Conservation (phyloP, 2,888 invertebrate genomes). For the Mantis religiosa region DNA sequence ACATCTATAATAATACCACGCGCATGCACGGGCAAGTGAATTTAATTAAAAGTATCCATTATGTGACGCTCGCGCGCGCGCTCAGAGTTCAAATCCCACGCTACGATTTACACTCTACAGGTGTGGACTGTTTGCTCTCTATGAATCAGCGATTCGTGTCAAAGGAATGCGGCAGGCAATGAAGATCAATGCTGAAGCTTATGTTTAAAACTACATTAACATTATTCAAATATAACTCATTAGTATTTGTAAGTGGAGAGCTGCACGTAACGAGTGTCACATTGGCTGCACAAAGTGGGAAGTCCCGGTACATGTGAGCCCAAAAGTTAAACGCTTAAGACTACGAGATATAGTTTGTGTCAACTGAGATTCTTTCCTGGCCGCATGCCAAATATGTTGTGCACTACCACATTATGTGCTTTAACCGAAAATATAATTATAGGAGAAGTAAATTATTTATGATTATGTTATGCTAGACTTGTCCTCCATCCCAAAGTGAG, state of each 20-base stretch:
- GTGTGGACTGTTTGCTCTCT: not conserved
- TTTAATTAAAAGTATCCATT: constrained; percentile 5
- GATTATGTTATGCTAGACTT: too few relatives aligned
- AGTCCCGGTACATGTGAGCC: not conserved
- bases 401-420: too few relatives aligned
- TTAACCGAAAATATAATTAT: too few relatives aligned
- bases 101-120: not conserved
- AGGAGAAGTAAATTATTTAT: too few relatives aligned
- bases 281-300: not conserved
- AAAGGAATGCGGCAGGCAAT: not conserved
- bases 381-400: too few relatives aligned
- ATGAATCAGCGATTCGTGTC: not conserved
- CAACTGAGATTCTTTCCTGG: too few relatives aligned
- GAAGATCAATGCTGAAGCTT: not conserved
- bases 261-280: not conserved
- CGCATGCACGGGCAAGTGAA: not conserved
- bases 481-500: too few relatives aligned
- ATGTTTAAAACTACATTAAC: not conserved
- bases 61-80: not conserved
- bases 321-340: not conserved
- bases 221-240: constrained; percentile 12
- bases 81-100: constrained; percentile 1
- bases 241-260: not conserved
- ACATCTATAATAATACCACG: not conserved
- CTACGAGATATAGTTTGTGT: too few relatives aligned